Base-by-base conservation (phyloP, 1,140 invertebrate species). In the Lerema accius region DNA sequence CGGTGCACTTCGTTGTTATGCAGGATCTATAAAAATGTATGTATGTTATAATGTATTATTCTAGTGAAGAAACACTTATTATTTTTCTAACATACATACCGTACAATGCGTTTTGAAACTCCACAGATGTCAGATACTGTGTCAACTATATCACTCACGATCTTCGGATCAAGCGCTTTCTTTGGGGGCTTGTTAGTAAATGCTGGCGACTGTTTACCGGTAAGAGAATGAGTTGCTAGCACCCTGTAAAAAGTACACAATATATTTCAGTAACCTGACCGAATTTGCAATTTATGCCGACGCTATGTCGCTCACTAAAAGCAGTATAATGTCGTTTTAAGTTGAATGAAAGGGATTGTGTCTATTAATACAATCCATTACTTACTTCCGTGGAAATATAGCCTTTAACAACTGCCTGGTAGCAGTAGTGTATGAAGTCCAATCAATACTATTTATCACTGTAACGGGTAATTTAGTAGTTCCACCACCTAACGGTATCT, bases 151-250 rank as follows among this genome's bases (percentile, higher is more conserved):
- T 91, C 90, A 4, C 81, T 67, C 9, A 91, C 80, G 23, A 84
- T 45, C 46, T 74, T 71, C 0, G 82, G 71, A 63, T 90, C 79
- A 6, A 91, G 61, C 40, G 71, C 73, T 64, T 81, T 75, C 49
- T 84, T 81, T 4, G 80, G 71, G 11, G 78, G 78, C 40, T 70
- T 76, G 40, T 82, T 70, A 4, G 63, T 40, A 59, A 80, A 82
- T 0, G 79, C 76, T 15, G 82, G 76, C 0, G 80, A 82, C 43
- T 70, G 78, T 63, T 89, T 89, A 43, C 87, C 87, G 9, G 84
- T 85, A 7, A 91, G 50, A 0, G 84, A 89, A 73, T 89, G 86
- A 16, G 86, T 90, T 5, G 86, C 86, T 39, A 90, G 43, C 0
- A 83, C 71, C 55, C 87, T 90, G 16, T 26, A 65, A 69, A 50